phyloP scores from a whole-genome alignment of 2,888 invertebrate genomes.

The Zele albiditarsus region DNA sequence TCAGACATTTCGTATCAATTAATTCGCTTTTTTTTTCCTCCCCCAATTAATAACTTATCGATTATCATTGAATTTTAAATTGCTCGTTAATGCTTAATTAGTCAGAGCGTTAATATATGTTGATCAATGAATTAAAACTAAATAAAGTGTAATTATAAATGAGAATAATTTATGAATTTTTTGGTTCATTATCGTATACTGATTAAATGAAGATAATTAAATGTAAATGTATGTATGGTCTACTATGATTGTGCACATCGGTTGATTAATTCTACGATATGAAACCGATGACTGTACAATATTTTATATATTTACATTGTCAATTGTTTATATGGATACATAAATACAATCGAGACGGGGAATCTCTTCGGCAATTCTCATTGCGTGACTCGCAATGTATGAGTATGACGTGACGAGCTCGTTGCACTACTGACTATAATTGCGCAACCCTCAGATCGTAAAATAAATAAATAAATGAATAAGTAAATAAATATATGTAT shows the following conservation, averaged over 20 bases:
- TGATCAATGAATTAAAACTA: too few species aligned
- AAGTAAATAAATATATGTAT: background rate
- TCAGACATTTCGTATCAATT: background rate
- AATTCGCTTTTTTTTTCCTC: background rate
- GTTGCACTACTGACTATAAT: conserved; percentile 16
- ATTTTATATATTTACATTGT: background rate
- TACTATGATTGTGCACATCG: background rate
- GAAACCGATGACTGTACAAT: background rate
- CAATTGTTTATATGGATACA: background rate
- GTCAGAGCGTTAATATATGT: too few species aligned
- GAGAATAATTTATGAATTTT: too few species aligned
- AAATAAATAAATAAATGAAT: conserved; percentile 2
- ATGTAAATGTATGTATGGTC: background rate
- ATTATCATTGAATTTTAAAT: background rate
- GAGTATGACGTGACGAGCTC: conserved; percentile 25
- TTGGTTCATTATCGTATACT: too few species aligned
- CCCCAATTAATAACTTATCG: background rate
- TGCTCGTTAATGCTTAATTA: too few species aligned
- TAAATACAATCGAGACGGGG: conserved; percentile 4
- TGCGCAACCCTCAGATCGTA: conserved; percentile 11
- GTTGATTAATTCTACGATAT: background rate
- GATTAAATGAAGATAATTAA: background rate
- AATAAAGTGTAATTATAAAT: too few species aligned
- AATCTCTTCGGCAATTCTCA: conserved; percentile 30
- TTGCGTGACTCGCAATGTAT: conserved; percentile 21